Evolutionary conservation across 2,888 invertebrate genomes (phyloP).

Genomic region (Nomada lathburiana): DNA sequence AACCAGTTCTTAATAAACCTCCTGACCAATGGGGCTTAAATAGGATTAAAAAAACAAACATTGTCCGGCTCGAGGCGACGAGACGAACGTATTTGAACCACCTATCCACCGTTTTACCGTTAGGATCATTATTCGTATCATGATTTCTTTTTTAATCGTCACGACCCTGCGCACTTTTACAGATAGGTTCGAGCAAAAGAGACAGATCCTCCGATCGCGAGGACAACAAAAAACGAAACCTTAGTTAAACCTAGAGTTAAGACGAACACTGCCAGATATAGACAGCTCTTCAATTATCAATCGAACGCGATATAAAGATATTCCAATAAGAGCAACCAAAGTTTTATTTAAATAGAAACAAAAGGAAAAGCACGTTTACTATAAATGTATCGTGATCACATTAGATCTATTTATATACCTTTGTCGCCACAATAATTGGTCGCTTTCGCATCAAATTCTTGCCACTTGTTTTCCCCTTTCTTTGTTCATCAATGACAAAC

Average conservation of each 20-base stretch:
- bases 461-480: not conserved
- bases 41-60: not conserved
- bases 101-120: constrained; percentile 2
- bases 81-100: constrained; percentile 26
- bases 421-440: not conserved
- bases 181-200: constrained; percentile 12
- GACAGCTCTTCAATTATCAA: constrained; percentile 17
- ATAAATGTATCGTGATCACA: not conserved
- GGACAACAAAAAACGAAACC: constrained; percentile 6
- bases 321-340: constrained; percentile 41
- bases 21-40: not conserved
- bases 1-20: constrained; percentile 79
- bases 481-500: not conserved
- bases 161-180: not conserved
- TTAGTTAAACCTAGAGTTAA: not conserved
- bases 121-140: constrained; percentile 18
- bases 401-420: not conserved
- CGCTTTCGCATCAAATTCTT: constrained; percentile 3
- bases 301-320: constrained; percentile 6
- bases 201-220: constrained; percentile 19
- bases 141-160: constrained; percentile 18
- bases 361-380: not conserved
- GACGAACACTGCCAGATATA: constrained; percentile 53
- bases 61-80: constrained; percentile 11
- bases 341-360: constrained; percentile 19